A percentile compares a stretch with the other conserved stretches of the same genome.
These are phyloP conservation scores for Andinoacara biseriatus DNA, from an alignment of 2,113 vertebrate species.

Conservation along the genomic window DNA sequence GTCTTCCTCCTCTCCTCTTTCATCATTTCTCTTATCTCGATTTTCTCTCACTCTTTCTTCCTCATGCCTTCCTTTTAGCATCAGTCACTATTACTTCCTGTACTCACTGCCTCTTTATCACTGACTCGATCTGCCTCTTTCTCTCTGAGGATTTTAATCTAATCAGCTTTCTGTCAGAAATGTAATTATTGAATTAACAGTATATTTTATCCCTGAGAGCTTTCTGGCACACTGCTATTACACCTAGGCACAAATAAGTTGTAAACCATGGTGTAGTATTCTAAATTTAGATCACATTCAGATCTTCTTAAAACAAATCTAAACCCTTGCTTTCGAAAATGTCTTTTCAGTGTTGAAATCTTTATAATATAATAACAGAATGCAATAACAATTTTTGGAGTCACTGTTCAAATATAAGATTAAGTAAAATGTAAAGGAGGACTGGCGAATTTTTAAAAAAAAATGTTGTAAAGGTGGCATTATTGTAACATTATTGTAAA, in stretches of 20 bases:
- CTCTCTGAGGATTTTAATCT: slow-evolving; percentile 46
- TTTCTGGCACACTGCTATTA: slow-evolving; percentile 15
- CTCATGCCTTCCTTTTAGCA: slow-evolving; percentile 5
- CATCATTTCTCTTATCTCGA: slow-evolving; percentile 25
- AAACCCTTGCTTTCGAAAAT: neutral
- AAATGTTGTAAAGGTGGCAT: no score
- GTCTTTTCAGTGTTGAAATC: neutral
- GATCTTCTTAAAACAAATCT: neutral
- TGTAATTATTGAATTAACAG: slow-evolving; percentile 50
- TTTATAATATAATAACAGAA: neutral
- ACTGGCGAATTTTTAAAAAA: no score
- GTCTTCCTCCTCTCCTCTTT: slow-evolving; percentile 9
- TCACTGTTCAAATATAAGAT: no score
- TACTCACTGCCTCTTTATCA: slow-evolving; percentile 23
- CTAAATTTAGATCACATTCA: neutral
- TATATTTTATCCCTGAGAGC: slow-evolving; percentile 38
- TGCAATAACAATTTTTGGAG: neutral
- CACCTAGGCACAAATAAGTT: slow-evolving; percentile 4
- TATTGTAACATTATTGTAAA: neutral
- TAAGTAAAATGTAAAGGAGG: no score
- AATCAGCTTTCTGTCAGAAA: slow-evolving; percentile 53
- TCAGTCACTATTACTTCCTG: slow-evolving; percentile 13
- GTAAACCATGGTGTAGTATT: neutral
- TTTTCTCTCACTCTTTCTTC: slow-evolving; percentile 17
- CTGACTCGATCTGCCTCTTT: slow-evolving; percentile 7